These are phyloP conservation scores for Zaprionus nigranus DNA, from an alignment of 1,140 invertebrate genomes.

Conservation along the genomic window DNA sequence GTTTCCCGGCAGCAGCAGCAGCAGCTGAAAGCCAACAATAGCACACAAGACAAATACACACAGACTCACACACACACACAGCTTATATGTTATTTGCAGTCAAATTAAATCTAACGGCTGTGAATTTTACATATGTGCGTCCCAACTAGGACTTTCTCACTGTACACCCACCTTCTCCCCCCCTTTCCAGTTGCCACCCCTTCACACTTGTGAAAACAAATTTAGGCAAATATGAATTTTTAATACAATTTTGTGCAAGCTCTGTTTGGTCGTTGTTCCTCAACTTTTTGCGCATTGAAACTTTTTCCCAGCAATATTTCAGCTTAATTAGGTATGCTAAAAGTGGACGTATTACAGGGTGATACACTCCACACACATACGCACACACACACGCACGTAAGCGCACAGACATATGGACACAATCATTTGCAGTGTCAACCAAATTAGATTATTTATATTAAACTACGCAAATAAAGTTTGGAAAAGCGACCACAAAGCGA, in stretches of 20 bases:
- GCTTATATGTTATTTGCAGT: conserved; percentile 79
- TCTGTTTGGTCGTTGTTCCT: conserved; percentile 41
- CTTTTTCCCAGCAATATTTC: conserved; percentile 57
- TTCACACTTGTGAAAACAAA: conserved; percentile 55
- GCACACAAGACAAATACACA: conserved; percentile 62
- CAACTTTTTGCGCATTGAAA: conserved; percentile 61
- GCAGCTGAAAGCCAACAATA: conserved; percentile 60
- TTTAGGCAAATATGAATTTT: conserved; percentile 81
- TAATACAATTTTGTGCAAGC: conserved; percentile 66
- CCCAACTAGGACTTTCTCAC: conserved; percentile 9
- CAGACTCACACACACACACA: conserved; percentile 19
- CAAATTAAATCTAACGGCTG: conserved; percentile 81
- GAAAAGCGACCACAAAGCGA: background rate
- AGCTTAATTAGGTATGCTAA: conserved; percentile 74
- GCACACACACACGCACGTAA: background rate
- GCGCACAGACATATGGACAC: conserved; percentile 22
- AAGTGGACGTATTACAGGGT: conserved; percentile 14
- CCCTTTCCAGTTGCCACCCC: background rate
- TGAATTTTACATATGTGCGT: conserved; percentile 71
- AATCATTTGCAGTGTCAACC: conserved; percentile 52
- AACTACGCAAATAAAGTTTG: conserved; percentile 32
- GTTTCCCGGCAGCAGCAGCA: conserved; percentile 47
- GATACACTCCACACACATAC: background rate
- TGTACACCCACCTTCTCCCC: background rate
- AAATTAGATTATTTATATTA: conserved; percentile 72